Evolutionary conservation across 2,797 vertebrate species (phyloP), one percentile per base, ranked within the genome.

Genomic region (Sylvilagus floridanus): DNA sequence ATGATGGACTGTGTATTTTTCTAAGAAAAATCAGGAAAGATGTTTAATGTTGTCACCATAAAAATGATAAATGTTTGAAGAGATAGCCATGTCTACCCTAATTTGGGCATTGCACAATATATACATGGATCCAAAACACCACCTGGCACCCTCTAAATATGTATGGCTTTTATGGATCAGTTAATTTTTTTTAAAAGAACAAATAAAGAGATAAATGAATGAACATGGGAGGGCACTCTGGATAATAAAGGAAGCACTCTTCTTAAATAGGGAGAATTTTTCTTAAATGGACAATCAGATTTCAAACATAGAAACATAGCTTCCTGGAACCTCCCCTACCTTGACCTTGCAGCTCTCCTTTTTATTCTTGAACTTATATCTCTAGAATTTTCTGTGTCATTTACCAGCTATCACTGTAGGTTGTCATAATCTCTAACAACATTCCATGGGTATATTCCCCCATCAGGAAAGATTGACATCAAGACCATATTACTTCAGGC

Each of bases 381-480:
- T 96, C 5, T 93, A 84, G 42, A 72, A 84, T 92, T 77, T 50
- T 94, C 37, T 52, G 19, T 93, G 63, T 3, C 30, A 68, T 69
- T 37, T 83, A n/a, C 10, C 30, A 57, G 32, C 85, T 91, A 13
- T 75, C 76, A 72, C 91, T 83, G 26, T 19, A 84, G 90, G 5
- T 90, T 42, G 60, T 30, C 12, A 75, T 79, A 90, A 84, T 30
- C 28, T 65, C 54, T 69, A 28, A 37, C 82, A 88, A 57, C 8
- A 82, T 84, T 81, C 76, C 57, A 65, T 84, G 63, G 50, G 30
- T 52, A 5, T 8, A 92, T n/a, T 81, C 26, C 22, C 52, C 16
- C 93, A 54, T 90, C 57, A 77, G 65, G 22, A 95, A 90, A 92
- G 35, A 66, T 26, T 90, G 60, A 86, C 11, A 90, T 35, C 54